Conservation (phyloP, 2,888 invertebrate species). For the Epistrophe eligans region DNA sequence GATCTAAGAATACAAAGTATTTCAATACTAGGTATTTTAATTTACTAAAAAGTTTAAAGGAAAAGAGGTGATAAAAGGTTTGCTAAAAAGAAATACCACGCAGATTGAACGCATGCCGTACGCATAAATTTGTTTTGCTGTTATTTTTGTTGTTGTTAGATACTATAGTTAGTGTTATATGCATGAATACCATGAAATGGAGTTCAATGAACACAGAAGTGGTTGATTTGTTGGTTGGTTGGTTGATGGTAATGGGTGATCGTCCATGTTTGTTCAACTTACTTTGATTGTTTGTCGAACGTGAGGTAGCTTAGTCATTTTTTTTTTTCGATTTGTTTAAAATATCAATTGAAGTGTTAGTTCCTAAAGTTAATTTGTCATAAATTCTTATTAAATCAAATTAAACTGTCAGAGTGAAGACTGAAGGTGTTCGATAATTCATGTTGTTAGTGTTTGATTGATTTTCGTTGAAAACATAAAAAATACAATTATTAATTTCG, state of each 20-base stretch:
- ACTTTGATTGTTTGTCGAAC: constrained; percentile 31
- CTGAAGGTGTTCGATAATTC: not conserved
- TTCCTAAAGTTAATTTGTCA: not conserved
- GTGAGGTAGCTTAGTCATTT: constrained; percentile 47
- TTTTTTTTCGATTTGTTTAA: constrained; percentile 10
- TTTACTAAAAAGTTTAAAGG: not conserved
- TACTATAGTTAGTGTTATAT: constrained; percentile 49
- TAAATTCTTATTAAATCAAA: not conserved
- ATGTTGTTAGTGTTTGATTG: not conserved
- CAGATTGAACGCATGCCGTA: constrained; percentile 63
- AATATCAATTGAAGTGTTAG: constrained; percentile 26
- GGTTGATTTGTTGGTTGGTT: constrained; percentile 7
- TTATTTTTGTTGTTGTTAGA: constrained; percentile 51
- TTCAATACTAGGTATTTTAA: not conserved
- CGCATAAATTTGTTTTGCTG: constrained; percentile 62
- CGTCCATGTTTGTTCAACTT: constrained; percentile 52
- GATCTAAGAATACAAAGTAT: constrained; percentile 20
- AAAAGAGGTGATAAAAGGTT: constrained; percentile 43
- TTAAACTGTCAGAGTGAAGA: not conserved
- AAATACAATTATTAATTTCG: not conserved
- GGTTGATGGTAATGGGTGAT: constrained; percentile 11
- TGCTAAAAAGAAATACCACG: constrained; percentile 55
- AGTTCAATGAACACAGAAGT: constrained; percentile 68
- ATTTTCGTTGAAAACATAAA: not conserved
- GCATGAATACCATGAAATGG: constrained; percentile 39